Conservation (phyloP, 2,113 vertebrate species). For the Numida meleagris region DNA sequence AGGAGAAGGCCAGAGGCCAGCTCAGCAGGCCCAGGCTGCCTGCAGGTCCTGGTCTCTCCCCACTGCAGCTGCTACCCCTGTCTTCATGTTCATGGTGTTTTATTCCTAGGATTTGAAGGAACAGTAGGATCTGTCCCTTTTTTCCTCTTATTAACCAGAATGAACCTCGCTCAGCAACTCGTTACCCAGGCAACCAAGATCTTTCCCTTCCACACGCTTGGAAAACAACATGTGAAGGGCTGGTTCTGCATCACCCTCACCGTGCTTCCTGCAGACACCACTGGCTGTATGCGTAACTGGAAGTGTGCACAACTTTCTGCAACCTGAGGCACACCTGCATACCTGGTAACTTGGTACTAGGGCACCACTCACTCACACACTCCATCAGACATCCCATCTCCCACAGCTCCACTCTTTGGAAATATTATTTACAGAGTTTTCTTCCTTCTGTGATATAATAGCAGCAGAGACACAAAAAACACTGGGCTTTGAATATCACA, state of each 20-base stretch:
- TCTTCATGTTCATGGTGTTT: accelerated
- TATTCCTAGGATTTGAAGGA: neutral
- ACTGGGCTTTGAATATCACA: neutral
- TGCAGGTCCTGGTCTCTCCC: neutral
- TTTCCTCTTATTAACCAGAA: neutral
- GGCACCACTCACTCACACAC: neutral
- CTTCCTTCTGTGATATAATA: neutral
- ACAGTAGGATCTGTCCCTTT: neutral
- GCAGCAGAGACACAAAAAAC: neutral
- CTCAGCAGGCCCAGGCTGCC: neutral
- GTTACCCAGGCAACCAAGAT: neutral
- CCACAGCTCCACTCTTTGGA: neutral
- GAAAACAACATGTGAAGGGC: neutral
- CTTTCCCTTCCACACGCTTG: neutral
- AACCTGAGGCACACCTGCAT: neutral
- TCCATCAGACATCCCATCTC: neutral
- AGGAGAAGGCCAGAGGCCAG: neutral
- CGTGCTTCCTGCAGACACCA: neutral
- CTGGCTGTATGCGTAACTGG: neutral
- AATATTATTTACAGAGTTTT: neutral
- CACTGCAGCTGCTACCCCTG: neutral
- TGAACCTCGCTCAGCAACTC: neutral
- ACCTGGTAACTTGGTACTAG: neutral
- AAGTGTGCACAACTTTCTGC: no score
- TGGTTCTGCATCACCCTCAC: neutral